Base-by-base conservation (phyloP, 2,113 vertebrate species). In the Dipodomys spectabilis region DNA sequence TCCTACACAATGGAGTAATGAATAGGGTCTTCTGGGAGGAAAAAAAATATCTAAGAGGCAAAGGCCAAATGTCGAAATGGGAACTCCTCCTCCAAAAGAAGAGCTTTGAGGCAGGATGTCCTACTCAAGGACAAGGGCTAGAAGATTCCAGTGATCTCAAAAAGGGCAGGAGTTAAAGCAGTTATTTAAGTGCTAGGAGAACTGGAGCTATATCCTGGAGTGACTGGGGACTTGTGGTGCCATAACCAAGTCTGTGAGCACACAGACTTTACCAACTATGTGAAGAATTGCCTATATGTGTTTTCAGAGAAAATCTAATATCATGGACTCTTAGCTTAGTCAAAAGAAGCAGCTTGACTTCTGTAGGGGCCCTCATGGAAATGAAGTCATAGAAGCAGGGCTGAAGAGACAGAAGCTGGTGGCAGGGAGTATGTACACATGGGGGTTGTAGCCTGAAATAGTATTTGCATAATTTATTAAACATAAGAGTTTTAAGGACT, bases 391-490 rank as follows among this genome's bases (percentile, higher is more conserved):
- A 16, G 86, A 87, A 80, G 53, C 22, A 86, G 72, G 39, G 22
- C 20, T 60, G 35, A 81, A 65, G 8, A n/a, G 28, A 3, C 69
- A 19, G 44, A 64, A 44, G 5, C 39, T 87, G 77, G 25, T 73
- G 80, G 60, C 18, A 39, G 16, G 28, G 30, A 6, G 15, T n/a
- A 1, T 23, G 8, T 35, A 22, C 30, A 57, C n/a, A 3, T 44
- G 15, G 19, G 28, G 25, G 22, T 65, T 83, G 10, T 30, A 92
- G 32, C n/a, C 39, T 90, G 77, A 81, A 82, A 18, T 28, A n/a
- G 8, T 60, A 86, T 86, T 72, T 86, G 53, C 7, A n/a, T n/a
- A 89, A 73, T 88, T 87, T 74, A 64, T 64, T 82, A 96, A 84
- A 67, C 10, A 94, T 77, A 75, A 5, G 57, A 80, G 23, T 65